Percentiles rank a stretch among this genome's conserved stretches.
phyloP scores from a whole-genome alignment of 2,797 vertebrate species.

The Cossypha polioptera region DNA sequence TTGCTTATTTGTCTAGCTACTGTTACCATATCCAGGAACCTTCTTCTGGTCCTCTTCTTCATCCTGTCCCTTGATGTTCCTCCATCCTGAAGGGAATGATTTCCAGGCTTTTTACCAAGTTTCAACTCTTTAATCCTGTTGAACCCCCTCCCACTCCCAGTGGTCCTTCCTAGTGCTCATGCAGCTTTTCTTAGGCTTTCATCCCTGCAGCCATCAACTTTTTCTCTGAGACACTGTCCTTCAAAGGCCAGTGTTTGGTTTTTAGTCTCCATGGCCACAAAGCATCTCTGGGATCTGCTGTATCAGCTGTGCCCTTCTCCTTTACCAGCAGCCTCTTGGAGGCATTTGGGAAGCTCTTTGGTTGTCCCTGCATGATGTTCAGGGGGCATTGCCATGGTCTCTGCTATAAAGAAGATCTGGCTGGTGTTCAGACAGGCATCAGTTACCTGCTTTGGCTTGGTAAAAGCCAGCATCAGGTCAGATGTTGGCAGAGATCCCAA shows the following conservation, averaged over 20 bases:
- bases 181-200: neutral
- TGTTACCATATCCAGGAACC: neutral
- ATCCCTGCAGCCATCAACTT: neutral
- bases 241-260: neutral
- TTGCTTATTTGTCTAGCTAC: neutral
- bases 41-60: neutral
- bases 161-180: neutral
- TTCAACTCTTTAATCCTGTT: neutral
- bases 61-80: neutral
- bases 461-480: neutral
- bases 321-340: neutral
- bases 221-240: neutral
- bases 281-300: neutral
- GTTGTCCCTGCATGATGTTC: neutral
- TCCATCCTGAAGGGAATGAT: neutral
- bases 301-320: rapidly evolving
- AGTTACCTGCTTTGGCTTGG: neutral
- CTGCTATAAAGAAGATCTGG: neutral
- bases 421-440: neutral
- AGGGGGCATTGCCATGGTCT: rapidly evolving
- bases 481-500: neutral
- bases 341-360: neutral
- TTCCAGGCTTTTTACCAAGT: neutral
- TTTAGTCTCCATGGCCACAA: neutral
- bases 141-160: no score